These are phyloP conservation scores for Sialis lutaria DNA, from an alignment of 2,888 invertebrate genomes.

Conservation along the genomic window DNA sequence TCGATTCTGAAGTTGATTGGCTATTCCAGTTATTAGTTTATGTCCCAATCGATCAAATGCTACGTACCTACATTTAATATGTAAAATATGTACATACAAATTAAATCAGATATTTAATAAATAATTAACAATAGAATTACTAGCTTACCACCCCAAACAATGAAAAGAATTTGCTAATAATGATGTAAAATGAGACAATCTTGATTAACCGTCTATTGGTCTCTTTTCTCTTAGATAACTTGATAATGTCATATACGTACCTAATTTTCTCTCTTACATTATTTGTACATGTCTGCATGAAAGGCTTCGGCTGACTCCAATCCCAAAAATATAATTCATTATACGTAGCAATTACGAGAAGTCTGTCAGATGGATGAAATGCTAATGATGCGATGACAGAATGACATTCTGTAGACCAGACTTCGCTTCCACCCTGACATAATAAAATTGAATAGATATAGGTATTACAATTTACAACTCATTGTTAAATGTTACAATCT, in stretches of 20 bases:
- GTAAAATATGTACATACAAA: neutral
- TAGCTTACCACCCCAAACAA: too few species aligned
- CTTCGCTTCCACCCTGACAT: conserved; percentile 65
- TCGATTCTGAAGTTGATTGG: conserved; percentile 34
- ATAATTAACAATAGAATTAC: too few species aligned
- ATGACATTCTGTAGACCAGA: conserved; percentile 56
- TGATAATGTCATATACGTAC: conserved; percentile 23
- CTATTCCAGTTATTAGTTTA: conserved; percentile 71
- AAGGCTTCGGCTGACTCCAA: conserved; percentile 63
- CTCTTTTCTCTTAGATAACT: neutral
- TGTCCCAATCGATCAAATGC: conserved; percentile 68
- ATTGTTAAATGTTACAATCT: neutral
- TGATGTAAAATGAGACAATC: neutral
- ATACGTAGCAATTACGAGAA: conserved; percentile 70
- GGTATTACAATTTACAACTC: neutral
- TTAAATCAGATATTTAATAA: too few species aligned
- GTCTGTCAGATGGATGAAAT: conserved; percentile 68
- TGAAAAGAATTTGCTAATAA: conserved; percentile 1
- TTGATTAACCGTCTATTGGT: neutral
- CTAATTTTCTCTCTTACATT: conserved; percentile 66
- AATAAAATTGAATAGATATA: conserved; percentile 7
- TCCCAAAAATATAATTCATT: conserved; percentile 83
- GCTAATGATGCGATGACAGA: conserved; percentile 71
- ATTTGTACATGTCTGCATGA: conserved; percentile 55
- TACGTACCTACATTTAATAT: conserved; percentile 42